phyloP scores from a whole-genome alignment of 2,113 vertebrate genomes.

The Astatotilapia flaviijosephi region DNA sequence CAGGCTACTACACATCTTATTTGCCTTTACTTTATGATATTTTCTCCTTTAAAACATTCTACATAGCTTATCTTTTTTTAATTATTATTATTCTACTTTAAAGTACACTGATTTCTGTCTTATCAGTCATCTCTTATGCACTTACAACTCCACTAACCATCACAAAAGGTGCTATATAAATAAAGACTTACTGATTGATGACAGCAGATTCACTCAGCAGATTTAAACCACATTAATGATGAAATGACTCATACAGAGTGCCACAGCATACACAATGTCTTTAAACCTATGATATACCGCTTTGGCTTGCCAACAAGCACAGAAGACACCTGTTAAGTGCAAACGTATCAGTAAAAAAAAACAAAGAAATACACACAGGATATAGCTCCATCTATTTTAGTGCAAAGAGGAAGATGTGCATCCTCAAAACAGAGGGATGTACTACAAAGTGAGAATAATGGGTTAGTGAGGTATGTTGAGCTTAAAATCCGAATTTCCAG shows the following conservation, averaged over 20 bases:
- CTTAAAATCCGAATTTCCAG: background rate
- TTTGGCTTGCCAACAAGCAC: background rate
- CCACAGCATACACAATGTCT: background rate
- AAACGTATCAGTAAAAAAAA: background rate
- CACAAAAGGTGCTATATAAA: background rate
- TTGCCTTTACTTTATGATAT: background rate
- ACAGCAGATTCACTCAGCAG: background rate
- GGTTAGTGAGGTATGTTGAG: background rate
- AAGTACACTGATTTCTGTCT: background rate
- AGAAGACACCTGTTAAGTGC: background rate
- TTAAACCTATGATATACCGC: background rate
- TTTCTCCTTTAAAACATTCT: background rate
- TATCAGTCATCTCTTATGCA: background rate
- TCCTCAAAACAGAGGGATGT: background rate
- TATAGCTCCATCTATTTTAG: background rate
- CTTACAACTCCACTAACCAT: background rate
- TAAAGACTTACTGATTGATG: background rate
- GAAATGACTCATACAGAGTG: background rate
- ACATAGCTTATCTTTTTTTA: background rate
- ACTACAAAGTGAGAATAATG: background rate
- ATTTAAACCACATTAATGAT: background rate
- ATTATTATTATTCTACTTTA: background rate
- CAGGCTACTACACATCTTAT: background rate
- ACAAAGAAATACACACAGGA: background rate
- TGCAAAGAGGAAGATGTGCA: background rate